phyloP scores from a whole-genome alignment of 2,888 invertebrate species.

The Drosophila quinaria region DNA sequence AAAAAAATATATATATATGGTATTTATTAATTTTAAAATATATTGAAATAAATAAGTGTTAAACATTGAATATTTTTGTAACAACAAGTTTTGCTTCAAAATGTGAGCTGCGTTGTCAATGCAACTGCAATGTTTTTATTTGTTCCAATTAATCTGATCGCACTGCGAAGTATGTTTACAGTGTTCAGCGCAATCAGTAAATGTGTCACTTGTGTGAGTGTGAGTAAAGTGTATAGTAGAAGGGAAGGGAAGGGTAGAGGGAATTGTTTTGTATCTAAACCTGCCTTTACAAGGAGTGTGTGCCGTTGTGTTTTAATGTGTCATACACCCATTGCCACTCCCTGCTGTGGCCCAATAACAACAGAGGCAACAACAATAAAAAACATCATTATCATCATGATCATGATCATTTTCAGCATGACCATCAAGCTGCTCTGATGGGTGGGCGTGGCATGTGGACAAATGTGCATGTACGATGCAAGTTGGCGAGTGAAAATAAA shows the following conservation, averaged over 20 bases:
- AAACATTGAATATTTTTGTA: too few species aligned
- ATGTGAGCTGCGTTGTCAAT: too few species aligned
- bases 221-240: not conserved
- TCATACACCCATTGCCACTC: conserved; percentile 54
- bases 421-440: conserved; percentile 47
- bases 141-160: conserved; percentile 3
- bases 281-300: conserved; percentile 35
- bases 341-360: conserved; percentile 12
- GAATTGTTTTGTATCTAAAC: conserved; percentile 24
- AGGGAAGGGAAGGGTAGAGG: not conserved
- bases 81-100: too few species aligned
- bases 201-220: conserved; percentile 1
- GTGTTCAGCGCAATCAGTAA: conserved; percentile 8
- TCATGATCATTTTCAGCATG: conserved; percentile 18
- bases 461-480: conserved; percentile 73
- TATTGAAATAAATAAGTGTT: too few species aligned
- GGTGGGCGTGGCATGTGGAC: conserved; percentile 67
- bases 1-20: too few species aligned
- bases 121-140: not conserved
- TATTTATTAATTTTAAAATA: too few species aligned
- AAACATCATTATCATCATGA: conserved; percentile 19
- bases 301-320: conserved; percentile 67
- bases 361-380: conserved; percentile 16
- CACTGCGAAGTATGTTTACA: not conserved
- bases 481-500: conserved; percentile 26